Evolutionary conservation across 2,113 vertebrate genomes (phyloP), one percentile per base, ranked within the genome.

Genomic region (Myocastor coypus): DNA sequence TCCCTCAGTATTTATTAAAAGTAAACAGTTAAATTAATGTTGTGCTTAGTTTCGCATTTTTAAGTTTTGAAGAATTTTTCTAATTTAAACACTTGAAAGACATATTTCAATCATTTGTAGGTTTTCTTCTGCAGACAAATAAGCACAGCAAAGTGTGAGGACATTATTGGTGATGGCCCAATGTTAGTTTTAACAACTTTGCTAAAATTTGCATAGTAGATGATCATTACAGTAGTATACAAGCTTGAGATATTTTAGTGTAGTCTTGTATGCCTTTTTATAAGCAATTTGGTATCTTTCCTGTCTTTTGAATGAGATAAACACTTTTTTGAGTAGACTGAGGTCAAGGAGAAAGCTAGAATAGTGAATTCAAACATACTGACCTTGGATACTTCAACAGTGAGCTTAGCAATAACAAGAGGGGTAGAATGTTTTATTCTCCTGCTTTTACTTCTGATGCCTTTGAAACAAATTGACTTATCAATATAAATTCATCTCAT

Each of bases 331-430:
- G 64, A 88, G 10, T 68, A 77, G 14, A 26, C 40, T 93, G 80
- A 69, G 30, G 59, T 82, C 57, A 69, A 55, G 12, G 32, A 64
- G 55, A 71, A 88, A 91, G 84, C 1, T 28, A 81, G 16, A 89
- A 63, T 17, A 77, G 19, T 50, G 30, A 12, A 88, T 75, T 40
- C 1, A 61, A 88, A 81, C 24, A 1, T 34, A 42, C 16, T 73
- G 32, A 57, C 5, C 10, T 17, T 1, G 10, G 6, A 52, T 2
- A 88, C 42, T 92, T 92, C 83, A 91, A n/a, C 5, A 28, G 20
- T 92, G 19, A 75, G 66, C 91, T 88, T n/a, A 85, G 17, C 78
- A 88, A 37, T 46, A 95, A 73, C 32, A 92, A 40, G 2, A 17
- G 42, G 32, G 75, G 22, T 34, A 42, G 17, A 32, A 37, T 8